These are phyloP conservation scores for Tragopan temminckii DNA, from an alignment of 2,797 vertebrate species.

Conservation along the genomic window DNA sequence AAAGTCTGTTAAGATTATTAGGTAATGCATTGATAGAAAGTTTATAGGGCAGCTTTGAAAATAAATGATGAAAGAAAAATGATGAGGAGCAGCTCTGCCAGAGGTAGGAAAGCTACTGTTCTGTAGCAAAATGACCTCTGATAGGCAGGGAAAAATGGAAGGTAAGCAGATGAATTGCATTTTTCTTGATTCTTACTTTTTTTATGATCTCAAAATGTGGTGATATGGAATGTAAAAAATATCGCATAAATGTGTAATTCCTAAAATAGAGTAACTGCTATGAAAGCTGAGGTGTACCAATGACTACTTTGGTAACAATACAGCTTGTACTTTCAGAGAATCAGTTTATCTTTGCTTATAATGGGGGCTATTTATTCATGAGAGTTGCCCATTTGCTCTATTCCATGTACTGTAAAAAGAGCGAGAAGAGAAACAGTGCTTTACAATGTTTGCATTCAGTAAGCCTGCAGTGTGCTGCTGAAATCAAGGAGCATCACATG, in stretches of 20 bases:
- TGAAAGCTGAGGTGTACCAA: neutral
- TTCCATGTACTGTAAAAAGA: neutral
- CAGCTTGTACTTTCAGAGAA: neutral
- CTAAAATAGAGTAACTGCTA: neutral
- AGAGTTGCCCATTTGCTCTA: neutral
- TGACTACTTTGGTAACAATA: neutral
- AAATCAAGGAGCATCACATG: fast-evolving
- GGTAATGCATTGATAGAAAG: slow-evolving; percentile 56
- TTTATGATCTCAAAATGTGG: neutral
- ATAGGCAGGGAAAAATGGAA: neutral
- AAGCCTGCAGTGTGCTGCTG: neutral
- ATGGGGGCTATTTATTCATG: neutral
- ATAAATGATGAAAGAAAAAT: slow-evolving; percentile 52
- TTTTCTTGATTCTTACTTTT: neutral
- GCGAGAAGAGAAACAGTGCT: neutral
- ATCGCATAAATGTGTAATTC: neutral
- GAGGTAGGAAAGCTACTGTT: neutral
- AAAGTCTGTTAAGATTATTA: slow-evolving; percentile 57
- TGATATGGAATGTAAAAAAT: neutral
- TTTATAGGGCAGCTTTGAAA: slow-evolving; percentile 65
- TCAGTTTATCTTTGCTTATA: neutral
- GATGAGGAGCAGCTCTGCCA: neutral
- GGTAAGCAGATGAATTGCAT: neutral
- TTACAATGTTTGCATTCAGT: neutral
- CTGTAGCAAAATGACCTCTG: neutral